These are phyloP conservation scores for Lethocerus indicus DNA, from an alignment of 1,140 invertebrate species.

Conservation along the genomic window DNA sequence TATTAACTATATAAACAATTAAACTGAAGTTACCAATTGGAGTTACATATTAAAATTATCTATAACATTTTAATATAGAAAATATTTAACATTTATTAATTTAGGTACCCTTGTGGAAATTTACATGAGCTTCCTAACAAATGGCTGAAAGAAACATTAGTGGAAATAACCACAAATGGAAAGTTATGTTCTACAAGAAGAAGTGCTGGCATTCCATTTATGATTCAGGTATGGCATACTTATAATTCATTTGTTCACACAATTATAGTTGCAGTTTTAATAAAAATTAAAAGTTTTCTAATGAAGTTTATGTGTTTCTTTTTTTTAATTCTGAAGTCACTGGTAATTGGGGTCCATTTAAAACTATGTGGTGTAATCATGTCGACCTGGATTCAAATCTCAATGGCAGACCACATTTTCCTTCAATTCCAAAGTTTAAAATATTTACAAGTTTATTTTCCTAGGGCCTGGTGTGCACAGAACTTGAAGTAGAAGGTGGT, in stretches of 20 bases:
- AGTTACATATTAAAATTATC: neutral
- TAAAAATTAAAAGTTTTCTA: neutral
- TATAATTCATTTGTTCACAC: neutral
- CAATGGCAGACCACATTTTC: too few relatives aligned
- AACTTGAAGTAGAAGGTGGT: slow-evolving; percentile 34
- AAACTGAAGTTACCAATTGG: neutral
- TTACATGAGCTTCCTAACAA: slow-evolving; percentile 43
- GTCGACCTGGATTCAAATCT: too few relatives aligned
- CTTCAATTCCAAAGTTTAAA: too few relatives aligned
- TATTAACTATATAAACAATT: neutral
- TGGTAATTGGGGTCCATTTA: too few relatives aligned
- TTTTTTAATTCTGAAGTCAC: neutral
- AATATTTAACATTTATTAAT: too few relatives aligned
- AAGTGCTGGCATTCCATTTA: slow-evolving; percentile 82
- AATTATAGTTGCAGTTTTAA: neutral
- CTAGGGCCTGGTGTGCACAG: slow-evolving; percentile 54
- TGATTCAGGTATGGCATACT: slow-evolving; percentile 45
- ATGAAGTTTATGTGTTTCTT: neutral
- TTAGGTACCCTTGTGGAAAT: slow-evolving; percentile 27
- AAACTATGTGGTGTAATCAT: too few relatives aligned
- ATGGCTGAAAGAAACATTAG: slow-evolving; percentile 53
- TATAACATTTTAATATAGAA: too few relatives aligned
- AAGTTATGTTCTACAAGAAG: slow-evolving; percentile 65
- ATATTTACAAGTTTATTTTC: slow-evolving; percentile 20
- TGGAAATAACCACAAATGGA: slow-evolving; percentile 30